These are phyloP conservation scores for Tribolium freemani DNA, from an alignment of 2,888 invertebrate genomes.

Conservation along the genomic window DNA sequence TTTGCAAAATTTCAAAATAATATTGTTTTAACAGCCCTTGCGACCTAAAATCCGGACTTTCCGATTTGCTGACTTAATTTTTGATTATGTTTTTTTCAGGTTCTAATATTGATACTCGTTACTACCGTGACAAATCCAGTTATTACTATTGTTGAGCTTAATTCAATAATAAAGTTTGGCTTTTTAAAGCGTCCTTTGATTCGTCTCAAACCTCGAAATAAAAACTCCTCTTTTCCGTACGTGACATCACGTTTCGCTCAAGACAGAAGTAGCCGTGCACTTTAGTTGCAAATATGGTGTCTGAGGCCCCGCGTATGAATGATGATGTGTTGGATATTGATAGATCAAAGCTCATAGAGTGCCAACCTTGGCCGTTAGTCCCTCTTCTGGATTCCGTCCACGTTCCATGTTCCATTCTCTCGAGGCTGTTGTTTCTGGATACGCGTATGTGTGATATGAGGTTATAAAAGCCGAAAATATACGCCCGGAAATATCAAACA, in stretches of 20 bases:
- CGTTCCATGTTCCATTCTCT: constrained; percentile 55
- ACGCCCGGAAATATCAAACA: constrained; percentile 52
- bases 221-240: not conserved
- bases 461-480: constrained; percentile 58
- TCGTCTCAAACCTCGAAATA: not conserved
- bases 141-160: not conserved
- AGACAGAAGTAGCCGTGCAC: constrained; percentile 21
- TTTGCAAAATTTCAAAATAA: too few species aligned
- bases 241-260: constrained; percentile 23
- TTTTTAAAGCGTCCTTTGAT: too few species aligned
- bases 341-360: constrained; percentile 52
- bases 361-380: not conserved
- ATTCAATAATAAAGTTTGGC: too few species aligned
- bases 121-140: not conserved
- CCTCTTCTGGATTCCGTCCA: constrained; percentile 47
- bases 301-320: constrained; percentile 32
- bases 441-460: constrained; percentile 56
- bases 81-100: not conserved
- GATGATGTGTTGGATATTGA: constrained; percentile 49
- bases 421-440: constrained; percentile 58
- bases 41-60: too few species aligned
- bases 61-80: not conserved
- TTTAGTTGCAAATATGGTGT: constrained; percentile 29
- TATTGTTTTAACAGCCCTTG: too few species aligned
- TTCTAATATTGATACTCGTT: not conserved